Evolutionary conservation across 2,888 invertebrate species (phyloP), one percentile per base, ranked within the genome.

Genomic region (Aporophyla nigra): DNA sequence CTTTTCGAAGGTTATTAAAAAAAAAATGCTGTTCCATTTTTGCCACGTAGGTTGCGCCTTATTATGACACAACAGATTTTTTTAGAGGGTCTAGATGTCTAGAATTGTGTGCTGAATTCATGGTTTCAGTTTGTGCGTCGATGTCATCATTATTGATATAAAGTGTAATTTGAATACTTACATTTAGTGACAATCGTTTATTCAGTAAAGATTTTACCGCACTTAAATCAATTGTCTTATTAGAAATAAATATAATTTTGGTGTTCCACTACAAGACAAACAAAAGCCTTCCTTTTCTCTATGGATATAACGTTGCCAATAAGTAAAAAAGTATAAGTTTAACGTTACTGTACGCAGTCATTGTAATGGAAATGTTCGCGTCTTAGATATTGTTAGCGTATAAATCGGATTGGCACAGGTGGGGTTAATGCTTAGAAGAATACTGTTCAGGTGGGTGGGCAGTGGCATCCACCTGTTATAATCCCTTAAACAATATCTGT

Each of bases 401-500:
- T 71, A 76, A 71, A 82, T 71, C 66, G 56, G 77, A 80, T 76
- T 71, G 33, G 46, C 49, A 46, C 53, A 69, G 66, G 53, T 67
- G 61, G 46, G n/a, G 40, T 27, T 67, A 63, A 71, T 76, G 53
- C 83, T 76, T n/a, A 58, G 58, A 66, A 70, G 61, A 76, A 77
- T 76, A 68, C 9, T 53, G 43, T 46, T 33, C 83, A 72, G 78
- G 65, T 72, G 59, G 49, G 82, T 72, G 54, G 59, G 19, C 68
- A 71, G 51, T 53, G 19, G 62, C 71, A 59, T 69, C 46, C 78
- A 53, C 65, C 56, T 77, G 65, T 61, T 27, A 53, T 83, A 72
- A 83, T 58, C 68, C 59, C 27, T 49, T 77, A n/a, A 54, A 78
- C 65, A 81, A 83, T 78, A 72, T 72, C 58, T 66, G n/a, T 12